These are phyloP conservation scores for Dermatophagoides farinae DNA, from an alignment of 1,140 invertebrate species.

Conservation along the genomic window DNA sequence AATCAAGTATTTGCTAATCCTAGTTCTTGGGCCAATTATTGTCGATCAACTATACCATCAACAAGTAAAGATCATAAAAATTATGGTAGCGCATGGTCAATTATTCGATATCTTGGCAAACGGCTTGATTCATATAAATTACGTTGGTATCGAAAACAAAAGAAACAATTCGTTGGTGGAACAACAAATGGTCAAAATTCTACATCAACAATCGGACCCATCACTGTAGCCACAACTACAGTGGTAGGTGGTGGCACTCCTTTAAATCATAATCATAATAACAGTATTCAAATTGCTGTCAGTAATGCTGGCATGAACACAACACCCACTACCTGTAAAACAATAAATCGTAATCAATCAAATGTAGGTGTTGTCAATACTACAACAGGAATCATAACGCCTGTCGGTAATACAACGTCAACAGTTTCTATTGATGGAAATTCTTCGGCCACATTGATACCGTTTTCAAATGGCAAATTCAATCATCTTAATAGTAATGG, in stretches of 20 bases:
- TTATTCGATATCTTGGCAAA: constrained; percentile 50
- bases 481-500: no score
- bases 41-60: constrained; percentile 32
- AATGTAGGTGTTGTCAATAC: no score
- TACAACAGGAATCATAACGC: no score
- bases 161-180: constrained; percentile 13
- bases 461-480: no score
- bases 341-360: no score
- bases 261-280: not conserved
- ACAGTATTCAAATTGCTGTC: not conserved
- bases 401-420: no score
- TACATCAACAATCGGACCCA: not conserved
- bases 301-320: not conserved
- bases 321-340: no score
- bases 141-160: constrained; percentile 47
- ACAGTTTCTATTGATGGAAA: no score
- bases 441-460: no score
- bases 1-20: constrained; percentile 69
- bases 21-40: constrained; percentile 73
- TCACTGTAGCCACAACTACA: no score
- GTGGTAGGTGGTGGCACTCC: no score
- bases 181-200: not conserved
- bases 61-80: constrained; percentile 45
- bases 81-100: constrained; percentile 78
- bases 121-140: constrained; percentile 71